Base-by-base conservation (phyloP, 2,797 vertebrate genomes). In the Poecilia wingei region DNA sequence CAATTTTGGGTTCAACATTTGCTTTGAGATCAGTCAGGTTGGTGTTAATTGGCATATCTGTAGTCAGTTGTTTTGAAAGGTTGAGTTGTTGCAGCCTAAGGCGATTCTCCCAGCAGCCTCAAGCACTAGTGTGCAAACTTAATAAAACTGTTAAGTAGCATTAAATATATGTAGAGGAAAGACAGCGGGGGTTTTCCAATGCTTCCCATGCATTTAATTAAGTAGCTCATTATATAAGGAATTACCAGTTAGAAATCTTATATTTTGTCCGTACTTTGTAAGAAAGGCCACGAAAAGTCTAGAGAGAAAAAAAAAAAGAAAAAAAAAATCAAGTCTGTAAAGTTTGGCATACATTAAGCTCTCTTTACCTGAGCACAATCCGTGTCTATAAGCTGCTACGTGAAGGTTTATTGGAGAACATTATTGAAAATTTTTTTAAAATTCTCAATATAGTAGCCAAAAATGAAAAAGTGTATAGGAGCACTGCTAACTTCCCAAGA, bases 11-110 rank as follows among this genome's bases (percentile, higher is more conserved):
- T 25, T 3, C 2, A 68, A 41, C 9, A 18, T 36, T 64, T 64
- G 31, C 33, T 36, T 64, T 41, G 36, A 68, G 20, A 25, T 68
- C 20, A 68, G 64, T 68, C 64, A 68, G 64, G 41, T 41, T 68
- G 22, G 36, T 41, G 36, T 68, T 68, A 68, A 68, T 33, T 68
- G 36, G 16, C 36, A 68, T 81, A 84, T 79, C 83, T 89, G 77
- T 74, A 36, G 36, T 76, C 31, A 87, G 77, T 90, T 81, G 86
- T 77, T 84, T 82, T 86, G 69, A 85, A 82, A 91, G 88, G 69
- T 73, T 77, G 79, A 75, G 76, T 81, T 22, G 64, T 41, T 41
- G 36, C 9, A 41, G 36, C 64, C 64, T 41, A 43, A 25, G 64
- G 64, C 64, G 7, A 41, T 68, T 68, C 64, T 41, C 3, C 20